phyloP scores from a whole-genome alignment of 1,140 invertebrate species.

The Cyrtorhinus lividipennis region DNA sequence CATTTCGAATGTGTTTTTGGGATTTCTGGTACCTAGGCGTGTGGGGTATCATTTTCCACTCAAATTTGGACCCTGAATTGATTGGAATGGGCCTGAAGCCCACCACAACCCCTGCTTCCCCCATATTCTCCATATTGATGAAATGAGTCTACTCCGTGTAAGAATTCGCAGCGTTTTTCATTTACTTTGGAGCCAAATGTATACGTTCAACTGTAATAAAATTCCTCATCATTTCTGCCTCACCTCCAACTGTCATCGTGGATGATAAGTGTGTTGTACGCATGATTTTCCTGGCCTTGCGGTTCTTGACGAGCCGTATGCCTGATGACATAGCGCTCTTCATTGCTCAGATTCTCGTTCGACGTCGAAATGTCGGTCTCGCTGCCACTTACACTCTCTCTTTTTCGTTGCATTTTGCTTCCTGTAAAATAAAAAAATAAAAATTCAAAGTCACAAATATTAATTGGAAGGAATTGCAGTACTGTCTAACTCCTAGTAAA shows the following conservation, averaged over 20 bases:
- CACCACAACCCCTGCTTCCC: no score
- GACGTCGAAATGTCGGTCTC: slow-evolving; percentile 83
- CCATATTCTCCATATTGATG: no score
- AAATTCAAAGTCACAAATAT: background rate
- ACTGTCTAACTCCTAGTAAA: background rate
- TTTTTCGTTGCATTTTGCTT: slow-evolving; percentile 4
- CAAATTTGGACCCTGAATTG: no score
- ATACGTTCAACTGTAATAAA: no score
- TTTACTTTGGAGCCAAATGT: no score
- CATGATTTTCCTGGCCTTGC: slow-evolving; percentile 76
- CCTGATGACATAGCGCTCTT: slow-evolving; percentile 66
- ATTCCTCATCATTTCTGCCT: no score
- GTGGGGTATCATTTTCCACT: no score
- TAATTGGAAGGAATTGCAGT: background rate
- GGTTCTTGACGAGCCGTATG: slow-evolving; percentile 77
- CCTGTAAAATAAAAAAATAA: slow-evolving; percentile 10
- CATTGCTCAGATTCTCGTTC: slow-evolving; percentile 73
- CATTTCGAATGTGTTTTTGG: no score
- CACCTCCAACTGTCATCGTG: slow-evolving; percentile 36
- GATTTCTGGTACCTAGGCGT: no score
- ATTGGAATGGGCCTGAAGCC: no score
- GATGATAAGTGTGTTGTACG: slow-evolving; percentile 66
- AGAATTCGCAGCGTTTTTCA: no score
- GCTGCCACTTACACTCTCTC: slow-evolving; percentile 56
- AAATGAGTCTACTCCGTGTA: no score